These are phyloP conservation scores for Hymenopus coronatus DNA, from an alignment of 2,888 invertebrate genomes.

Conservation along the genomic window DNA sequence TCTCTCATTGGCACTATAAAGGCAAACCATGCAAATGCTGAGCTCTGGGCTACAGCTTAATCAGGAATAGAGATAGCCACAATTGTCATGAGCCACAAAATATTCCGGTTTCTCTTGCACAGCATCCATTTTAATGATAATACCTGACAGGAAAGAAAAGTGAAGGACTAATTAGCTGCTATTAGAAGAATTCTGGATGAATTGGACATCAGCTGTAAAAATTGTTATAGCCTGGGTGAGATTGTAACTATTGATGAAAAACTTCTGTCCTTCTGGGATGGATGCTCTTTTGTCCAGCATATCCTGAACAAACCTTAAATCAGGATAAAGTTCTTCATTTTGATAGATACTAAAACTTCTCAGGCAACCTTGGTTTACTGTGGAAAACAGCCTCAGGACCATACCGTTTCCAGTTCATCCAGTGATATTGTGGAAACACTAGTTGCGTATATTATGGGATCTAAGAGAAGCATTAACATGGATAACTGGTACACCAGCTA, in stretches of 20 bases:
- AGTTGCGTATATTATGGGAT: not conserved
- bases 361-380: not conserved
- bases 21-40: not conserved
- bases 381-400: not conserved
- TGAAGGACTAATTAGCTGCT: not conserved
- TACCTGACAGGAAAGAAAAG: not conserved
- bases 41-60: not conserved
- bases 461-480: not conserved
- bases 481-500: too few relatives aligned
- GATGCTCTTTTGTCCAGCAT: not conserved
- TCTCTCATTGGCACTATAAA: not conserved
- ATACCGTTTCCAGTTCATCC: not conserved
- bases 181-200: not conserved
- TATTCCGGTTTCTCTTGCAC: not conserved
- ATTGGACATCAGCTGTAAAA: not conserved
- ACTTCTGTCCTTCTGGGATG: too few relatives aligned
- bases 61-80: not conserved
- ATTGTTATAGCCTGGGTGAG: not conserved
- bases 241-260: too few relatives aligned
- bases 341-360: too few relatives aligned
- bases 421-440: not conserved
- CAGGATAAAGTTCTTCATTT: too few relatives aligned
- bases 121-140: not conserved
- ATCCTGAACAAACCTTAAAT: not conserved
- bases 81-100: not conserved